These are phyloP conservation scores for Brachionus rotundiformis DNA, from an alignment of 1,140 invertebrate species.

Conservation along the genomic window DNA sequence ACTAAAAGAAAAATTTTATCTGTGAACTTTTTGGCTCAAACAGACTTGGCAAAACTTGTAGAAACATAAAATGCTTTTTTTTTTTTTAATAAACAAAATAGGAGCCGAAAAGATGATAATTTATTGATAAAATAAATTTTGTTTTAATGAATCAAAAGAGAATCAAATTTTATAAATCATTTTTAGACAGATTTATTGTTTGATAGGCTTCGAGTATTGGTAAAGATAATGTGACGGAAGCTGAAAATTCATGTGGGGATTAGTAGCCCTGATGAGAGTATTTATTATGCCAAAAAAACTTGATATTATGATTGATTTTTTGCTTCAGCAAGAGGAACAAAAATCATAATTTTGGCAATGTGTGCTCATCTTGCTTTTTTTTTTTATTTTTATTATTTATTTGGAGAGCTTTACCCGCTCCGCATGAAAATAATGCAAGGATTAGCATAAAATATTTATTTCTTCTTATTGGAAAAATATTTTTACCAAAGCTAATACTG, in stretches of 20 bases:
- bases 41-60: background rate
- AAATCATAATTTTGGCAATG: background rate
- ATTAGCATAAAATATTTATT: conserved; percentile 17
- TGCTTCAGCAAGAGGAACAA: background rate
- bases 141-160: too few relatives aligned
- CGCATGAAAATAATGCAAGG: background rate
- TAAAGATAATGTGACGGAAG: too few relatives aligned
- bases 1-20: too few relatives aligned
- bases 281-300: background rate
- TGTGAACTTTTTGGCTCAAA: too few relatives aligned
- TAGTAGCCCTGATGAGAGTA: background rate
- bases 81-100: background rate
- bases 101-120: too few relatives aligned
- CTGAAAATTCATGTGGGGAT: background rate
- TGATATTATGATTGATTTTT: conserved; percentile 16
- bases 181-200: too few relatives aligned
- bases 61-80: background rate
- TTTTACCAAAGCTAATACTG: background rate
- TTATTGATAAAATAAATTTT: too few relatives aligned
- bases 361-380: background rate
- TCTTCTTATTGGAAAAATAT: background rate
- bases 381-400: background rate
- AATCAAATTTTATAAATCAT: too few relatives aligned
- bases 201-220: too few relatives aligned
- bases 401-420: background rate